Percentiles rank a stretch among this genome's conserved stretches.
Conservation (phyloP, 2,113 vertebrate genomes). For the Agelaius tricolor region DNA sequence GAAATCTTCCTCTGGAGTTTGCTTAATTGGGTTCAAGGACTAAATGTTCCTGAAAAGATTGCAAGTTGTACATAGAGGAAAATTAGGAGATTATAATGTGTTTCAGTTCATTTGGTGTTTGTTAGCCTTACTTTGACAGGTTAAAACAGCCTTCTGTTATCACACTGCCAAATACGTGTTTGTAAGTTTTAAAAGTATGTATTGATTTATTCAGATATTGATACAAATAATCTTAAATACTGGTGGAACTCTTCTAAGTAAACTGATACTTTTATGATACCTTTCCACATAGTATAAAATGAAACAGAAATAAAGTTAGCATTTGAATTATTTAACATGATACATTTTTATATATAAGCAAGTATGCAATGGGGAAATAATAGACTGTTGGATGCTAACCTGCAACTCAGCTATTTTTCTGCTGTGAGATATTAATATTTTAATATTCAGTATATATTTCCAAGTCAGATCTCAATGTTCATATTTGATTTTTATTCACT, state of each 20-base stretch:
- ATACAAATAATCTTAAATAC: neutral
- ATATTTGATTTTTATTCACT: slow-evolving; percentile 32
- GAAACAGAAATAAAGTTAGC: slow-evolving; percentile 1
- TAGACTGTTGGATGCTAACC: neutral
- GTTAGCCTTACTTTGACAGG: slow-evolving; percentile 47
- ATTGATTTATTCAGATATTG: slow-evolving; percentile 35
- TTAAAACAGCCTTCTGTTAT: neutral
- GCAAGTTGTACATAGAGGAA: neutral
- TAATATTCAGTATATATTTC: slow-evolving; percentile 45
- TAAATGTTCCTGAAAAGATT: slow-evolving; percentile 54
- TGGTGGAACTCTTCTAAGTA: neutral
- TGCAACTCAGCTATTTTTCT: slow-evolving; percentile 44
- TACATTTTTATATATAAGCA: slow-evolving; percentile 14
- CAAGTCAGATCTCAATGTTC: neutral
- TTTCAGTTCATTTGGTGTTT: slow-evolving; percentile 58
- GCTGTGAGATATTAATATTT: slow-evolving; percentile 32
- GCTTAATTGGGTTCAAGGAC: slow-evolving; percentile 33
- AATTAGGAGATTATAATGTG: slow-evolving; percentile 36
- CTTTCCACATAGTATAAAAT: neutral
- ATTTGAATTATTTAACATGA: slow-evolving; percentile 40
- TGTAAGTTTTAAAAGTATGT: slow-evolving; percentile 18
- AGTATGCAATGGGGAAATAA: neutral
- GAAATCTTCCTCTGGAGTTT: slow-evolving; percentile 19
- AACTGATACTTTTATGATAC: neutral
- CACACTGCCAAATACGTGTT: slow-evolving; percentile 35